A percentile compares a stretch with the other conserved stretches of the same genome.
These are phyloP conservation scores for Hippocampus mohnikei DNA, from an alignment of 2,113 vertebrate species.

Conservation along the genomic window DNA sequence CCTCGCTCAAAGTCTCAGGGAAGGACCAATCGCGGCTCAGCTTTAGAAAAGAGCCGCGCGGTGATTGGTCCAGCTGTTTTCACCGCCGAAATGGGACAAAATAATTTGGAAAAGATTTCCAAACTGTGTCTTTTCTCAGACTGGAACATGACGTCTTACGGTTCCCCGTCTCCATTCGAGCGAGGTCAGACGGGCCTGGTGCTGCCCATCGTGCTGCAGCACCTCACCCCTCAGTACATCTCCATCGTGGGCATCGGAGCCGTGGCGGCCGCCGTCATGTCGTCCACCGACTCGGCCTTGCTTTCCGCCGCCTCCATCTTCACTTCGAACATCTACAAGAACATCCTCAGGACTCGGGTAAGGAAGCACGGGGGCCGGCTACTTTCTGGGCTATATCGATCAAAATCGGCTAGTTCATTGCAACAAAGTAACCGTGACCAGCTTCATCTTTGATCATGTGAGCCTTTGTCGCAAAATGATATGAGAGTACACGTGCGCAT, in stretches of 20 bases:
- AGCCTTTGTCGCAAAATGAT: no score
- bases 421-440: no score
- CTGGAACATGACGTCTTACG: constrained; percentile 56
- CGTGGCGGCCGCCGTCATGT: constrained; percentile 64
- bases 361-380: constrained; percentile 3
- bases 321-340: constrained; percentile 55
- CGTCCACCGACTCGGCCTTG: constrained; percentile 64
- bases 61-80: no score
- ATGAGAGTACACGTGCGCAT: no score
- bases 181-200: constrained; percentile 43
- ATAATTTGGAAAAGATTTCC: neutral
- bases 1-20: no score
- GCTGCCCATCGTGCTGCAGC: constrained; percentile 47
- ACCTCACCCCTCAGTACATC: constrained; percentile 50
- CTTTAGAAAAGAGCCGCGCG: no score
- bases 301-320: constrained; percentile 64
- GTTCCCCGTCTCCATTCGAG: constrained; percentile 36
- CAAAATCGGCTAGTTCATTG: no score
- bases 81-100: neutral
- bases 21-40: no score
- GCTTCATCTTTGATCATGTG: no score
- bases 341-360: constrained; percentile 46
- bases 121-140: constrained; percentile 30
- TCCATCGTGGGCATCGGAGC: constrained; percentile 53
- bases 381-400: no score